These are phyloP conservation scores for Umimayanthus chanpuru DNA, from an alignment of 92 coral and sea anemone genomes.

Conservation along the genomic window DNA sequence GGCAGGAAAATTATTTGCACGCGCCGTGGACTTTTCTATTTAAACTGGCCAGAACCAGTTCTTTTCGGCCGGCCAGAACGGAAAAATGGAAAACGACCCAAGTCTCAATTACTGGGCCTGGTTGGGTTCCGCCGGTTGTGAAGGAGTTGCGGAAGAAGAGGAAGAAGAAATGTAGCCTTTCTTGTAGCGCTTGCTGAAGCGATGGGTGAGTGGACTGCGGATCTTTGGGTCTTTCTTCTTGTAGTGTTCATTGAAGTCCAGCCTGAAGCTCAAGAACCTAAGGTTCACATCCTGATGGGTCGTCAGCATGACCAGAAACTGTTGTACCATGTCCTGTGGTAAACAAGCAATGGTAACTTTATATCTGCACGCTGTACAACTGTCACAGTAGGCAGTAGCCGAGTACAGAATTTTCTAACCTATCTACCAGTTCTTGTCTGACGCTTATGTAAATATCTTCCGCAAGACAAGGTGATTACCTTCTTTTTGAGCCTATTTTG, in stretches of 20 bases:
- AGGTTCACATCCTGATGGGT: slow-evolving; percentile 96
- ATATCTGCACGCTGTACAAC: too few relatives aligned
- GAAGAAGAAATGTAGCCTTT: slow-evolving; percentile 30
- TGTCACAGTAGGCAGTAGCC: too few relatives aligned
- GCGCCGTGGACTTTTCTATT: too few relatives aligned
- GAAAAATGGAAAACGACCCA: too few relatives aligned
- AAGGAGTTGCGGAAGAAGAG: slow-evolving; percentile 7
- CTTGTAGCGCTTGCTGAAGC: slow-evolving; percentile 88
- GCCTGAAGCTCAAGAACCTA: slow-evolving; percentile 93
- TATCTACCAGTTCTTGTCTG: too few relatives aligned
- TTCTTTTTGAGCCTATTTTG: too few relatives aligned
- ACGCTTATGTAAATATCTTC: too few relatives aligned
- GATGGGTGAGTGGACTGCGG: slow-evolving; percentile 91
- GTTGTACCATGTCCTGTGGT: slow-evolving; percentile 92
- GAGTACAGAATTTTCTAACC: too few relatives aligned
- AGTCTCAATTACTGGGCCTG: background rate
- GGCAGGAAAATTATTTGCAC: too few relatives aligned
- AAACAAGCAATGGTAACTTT: background rate
- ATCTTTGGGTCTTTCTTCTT: slow-evolving; percentile 95
- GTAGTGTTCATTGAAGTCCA: slow-evolving; percentile 99
- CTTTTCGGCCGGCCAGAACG: too few relatives aligned
- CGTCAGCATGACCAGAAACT: slow-evolving; percentile 95
- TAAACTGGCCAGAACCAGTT: too few relatives aligned
- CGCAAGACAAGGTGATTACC: too few relatives aligned
- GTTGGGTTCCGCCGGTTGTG: slow-evolving; percentile 20